Evolutionary conservation across 2,888 invertebrate genomes (phyloP).

Genomic region (Leistus spinibarbis): DNA sequence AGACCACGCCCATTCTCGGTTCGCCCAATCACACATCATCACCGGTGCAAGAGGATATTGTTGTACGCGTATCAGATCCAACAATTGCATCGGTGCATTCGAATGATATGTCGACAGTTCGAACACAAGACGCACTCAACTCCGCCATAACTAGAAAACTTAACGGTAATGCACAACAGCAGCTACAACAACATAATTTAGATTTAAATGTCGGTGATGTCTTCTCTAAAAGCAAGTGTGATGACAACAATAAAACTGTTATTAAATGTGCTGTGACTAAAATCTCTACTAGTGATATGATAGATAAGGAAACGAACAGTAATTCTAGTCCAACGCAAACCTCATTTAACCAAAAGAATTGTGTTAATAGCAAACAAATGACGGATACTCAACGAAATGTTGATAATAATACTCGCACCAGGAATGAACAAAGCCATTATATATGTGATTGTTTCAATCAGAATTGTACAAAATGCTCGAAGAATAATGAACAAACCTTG

Average conservation of each 20-base stretch:
- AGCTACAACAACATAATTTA: neutral
- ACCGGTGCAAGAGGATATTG: neutral
- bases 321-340: constrained; percentile 34
- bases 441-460: constrained; percentile 46
- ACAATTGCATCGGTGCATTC: constrained; percentile 18
- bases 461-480: constrained; percentile 52
- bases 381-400: constrained; percentile 5
- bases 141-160: constrained; percentile 9
- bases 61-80: neutral
- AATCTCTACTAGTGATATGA: constrained; percentile 16
- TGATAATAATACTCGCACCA: neutral
- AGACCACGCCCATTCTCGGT: neutral
- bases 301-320: constrained; percentile 15
- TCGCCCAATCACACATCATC: neutral
- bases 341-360: constrained; percentile 23
- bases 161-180: constrained; percentile 12
- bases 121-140: constrained; percentile 26
- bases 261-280: constrained; percentile 19
- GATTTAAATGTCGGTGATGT: constrained; percentile 26
- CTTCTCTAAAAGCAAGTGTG: neutral
- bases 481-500: constrained; percentile 46
- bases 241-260: neutral
- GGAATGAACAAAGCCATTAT: neutral
- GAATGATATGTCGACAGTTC: constrained; percentile 19
- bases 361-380: neutral